Evolutionary conservation across 2,797 vertebrate species (phyloP), one percentile per base, ranked within the genome.

Genomic region (Pyrocephalus nanus): DNA sequence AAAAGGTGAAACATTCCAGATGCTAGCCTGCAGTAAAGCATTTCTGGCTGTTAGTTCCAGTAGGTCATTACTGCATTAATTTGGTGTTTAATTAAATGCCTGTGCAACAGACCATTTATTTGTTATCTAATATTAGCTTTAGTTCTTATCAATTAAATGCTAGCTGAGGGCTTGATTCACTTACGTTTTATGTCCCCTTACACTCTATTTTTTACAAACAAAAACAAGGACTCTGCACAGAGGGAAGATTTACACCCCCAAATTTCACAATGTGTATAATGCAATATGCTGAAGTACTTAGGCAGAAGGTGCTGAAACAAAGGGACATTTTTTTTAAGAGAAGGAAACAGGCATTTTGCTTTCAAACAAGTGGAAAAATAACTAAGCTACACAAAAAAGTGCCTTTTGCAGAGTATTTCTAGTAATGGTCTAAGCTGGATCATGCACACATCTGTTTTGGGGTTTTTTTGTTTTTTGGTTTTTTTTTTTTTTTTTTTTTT

Each of bases 91-190:
- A 98, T 98, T 98, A 98, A 98, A 98, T 98, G 98, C 98, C 98
- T 98, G 97, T 98, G 98, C 98, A 98, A 98, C 98, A 98, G 98
- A 98, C 98, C 98, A 98, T 98, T 98, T 98, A 98, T 98, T 98
- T 98, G 98, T 98, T 98, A 98, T 98, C 98, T 98, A 98, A 98
- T 98, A 98, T 98, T 98, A 98, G 97, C 98, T 98, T 98, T 98
- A 98, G 97, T 98, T 98, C 98, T 98, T 98, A 98, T 98, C 98
- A 98, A 98, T 98, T 98, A 98, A 98, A 98, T 98, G 97, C 97
- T 98, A 97, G 97, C 98, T 98, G 97, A 98, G 96, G 98, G 97
- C 97, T 98, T 98, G 97, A 98, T 98, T 98, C 97, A 97, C 97
- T 97, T 98, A 97, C 87, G 27, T 96, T 98, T 98, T 98, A 98